These are phyloP conservation scores for Calidris pugnax DNA, from an alignment of 2,113 vertebrate species.

Conservation along the genomic window DNA sequence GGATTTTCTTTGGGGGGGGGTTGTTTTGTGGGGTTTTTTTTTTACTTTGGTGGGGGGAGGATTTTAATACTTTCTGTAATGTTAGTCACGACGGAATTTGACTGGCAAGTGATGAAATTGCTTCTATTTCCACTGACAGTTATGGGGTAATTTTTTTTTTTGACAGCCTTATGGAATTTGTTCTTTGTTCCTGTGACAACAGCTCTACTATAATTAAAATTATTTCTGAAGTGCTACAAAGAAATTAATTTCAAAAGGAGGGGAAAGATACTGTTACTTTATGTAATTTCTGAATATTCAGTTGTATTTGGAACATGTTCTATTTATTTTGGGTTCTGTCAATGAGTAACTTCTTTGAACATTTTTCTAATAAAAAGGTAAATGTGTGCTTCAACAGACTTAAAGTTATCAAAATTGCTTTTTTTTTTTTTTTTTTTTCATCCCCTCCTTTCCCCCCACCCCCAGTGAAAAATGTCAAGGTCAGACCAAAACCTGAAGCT, in stretches of 20 bases:
- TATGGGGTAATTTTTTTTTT: background rate
- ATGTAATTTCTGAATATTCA: background rate
- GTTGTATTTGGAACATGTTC: background rate
- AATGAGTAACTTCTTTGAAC: accelerated
- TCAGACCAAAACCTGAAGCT: background rate
- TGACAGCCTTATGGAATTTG: background rate
- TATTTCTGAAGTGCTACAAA: background rate
- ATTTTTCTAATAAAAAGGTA: background rate
- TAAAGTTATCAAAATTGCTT: background rate
- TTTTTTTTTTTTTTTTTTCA: background rate
- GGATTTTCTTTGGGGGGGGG: background rate
- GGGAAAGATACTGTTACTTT: background rate
- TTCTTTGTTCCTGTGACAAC: conserved; percentile 22
- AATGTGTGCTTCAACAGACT: background rate
- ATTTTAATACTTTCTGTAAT: background rate
- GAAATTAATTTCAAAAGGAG: background rate
- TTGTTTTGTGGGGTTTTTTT: background rate
- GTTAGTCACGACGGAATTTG: background rate
- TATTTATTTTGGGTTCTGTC: background rate
- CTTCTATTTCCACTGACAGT: conserved; percentile 4
- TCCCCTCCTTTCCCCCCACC: accelerated
- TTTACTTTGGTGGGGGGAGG: background rate
- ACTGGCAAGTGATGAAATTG: background rate
- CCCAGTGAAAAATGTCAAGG: background rate
- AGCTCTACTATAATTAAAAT: background rate